Conservation (phyloP, 2,888 invertebrate genomes). For the Exocentrus adspersus region DNA sequence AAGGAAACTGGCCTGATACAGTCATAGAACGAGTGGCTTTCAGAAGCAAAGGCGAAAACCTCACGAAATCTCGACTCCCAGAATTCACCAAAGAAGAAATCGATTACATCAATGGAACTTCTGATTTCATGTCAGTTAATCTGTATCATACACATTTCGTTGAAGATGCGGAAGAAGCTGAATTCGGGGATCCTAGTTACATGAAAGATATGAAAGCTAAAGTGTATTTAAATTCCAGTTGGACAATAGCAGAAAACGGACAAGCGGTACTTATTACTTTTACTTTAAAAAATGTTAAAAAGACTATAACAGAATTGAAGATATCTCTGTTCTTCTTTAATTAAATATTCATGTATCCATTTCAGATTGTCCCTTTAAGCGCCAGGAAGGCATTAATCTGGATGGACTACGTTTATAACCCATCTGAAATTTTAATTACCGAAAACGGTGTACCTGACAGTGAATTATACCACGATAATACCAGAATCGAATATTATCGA, state of each 20-base stretch:
- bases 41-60: slow-evolving; percentile 65
- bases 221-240: not conserved
- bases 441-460: slow-evolving; percentile 71
- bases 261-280: slow-evolving; percentile 3
- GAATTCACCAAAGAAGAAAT: slow-evolving; percentile 71
- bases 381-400: slow-evolving; percentile 72
- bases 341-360: too few relatives aligned
- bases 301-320: too few relatives aligned
- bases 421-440: slow-evolving; percentile 68
- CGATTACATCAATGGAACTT: slow-evolving; percentile 68
- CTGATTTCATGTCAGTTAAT: slow-evolving; percentile 80
- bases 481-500: too few relatives aligned
- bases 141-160: slow-evolving; percentile 70
- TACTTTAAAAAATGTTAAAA: too few relatives aligned
- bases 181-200: slow-evolving; percentile 12
- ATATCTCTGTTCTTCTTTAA: too few relatives aligned
- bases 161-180: slow-evolving; percentile 7
- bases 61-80: slow-evolving; percentile 70
- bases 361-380: slow-evolving; percentile 69
- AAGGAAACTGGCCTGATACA: slow-evolving; percentile 73
- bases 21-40: slow-evolving; percentile 70
- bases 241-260: slow-evolving; percentile 11
- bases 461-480: too few relatives aligned
- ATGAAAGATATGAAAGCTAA: slow-evolving; percentile 15
- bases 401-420: slow-evolving; percentile 69